These are phyloP conservation scores for Caenorhabditis plicata DNA, from an alignment of 2,888 invertebrate genomes.

Conservation along the genomic window DNA sequence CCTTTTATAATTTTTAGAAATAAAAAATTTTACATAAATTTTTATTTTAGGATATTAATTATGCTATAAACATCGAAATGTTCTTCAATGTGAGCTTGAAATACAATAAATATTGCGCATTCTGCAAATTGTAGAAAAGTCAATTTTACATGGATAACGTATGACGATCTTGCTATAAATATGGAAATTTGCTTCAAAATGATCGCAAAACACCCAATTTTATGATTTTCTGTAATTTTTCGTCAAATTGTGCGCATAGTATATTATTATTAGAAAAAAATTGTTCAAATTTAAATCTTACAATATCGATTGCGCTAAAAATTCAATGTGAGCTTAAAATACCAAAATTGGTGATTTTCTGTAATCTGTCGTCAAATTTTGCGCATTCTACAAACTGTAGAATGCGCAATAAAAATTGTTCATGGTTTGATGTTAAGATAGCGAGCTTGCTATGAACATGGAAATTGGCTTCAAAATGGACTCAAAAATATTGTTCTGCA, in stretches of 20 bases:
- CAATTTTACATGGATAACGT: too few relatives aligned
- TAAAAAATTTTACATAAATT: too few relatives aligned
- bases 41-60: too few relatives aligned
- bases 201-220: neutral
- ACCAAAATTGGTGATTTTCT: too few relatives aligned
- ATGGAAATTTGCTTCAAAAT: neutral
- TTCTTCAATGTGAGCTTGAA: too few relatives aligned
- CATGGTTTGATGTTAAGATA: neutral
- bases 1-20: too few relatives aligned
- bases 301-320: neutral
- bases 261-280: neutral
- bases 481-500: neutral
- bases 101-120: too few relatives aligned
- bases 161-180: neutral
- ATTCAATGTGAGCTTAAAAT: neutral
- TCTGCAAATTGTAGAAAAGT: too few relatives aligned
- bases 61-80: too few relatives aligned
- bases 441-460: too few relatives aligned
- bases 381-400: neutral
- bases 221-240: neutral
- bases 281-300: neutral
- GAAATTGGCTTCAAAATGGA: too few relatives aligned
- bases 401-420: neutral
- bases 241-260: neutral
- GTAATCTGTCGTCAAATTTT: too few relatives aligned